Percentiles rank a stretch among this genome's conserved stretches.
These are phyloP conservation scores for Pseudococcus longispinus DNA, from an alignment of 2,888 invertebrate species.

Conservation along the genomic window DNA sequence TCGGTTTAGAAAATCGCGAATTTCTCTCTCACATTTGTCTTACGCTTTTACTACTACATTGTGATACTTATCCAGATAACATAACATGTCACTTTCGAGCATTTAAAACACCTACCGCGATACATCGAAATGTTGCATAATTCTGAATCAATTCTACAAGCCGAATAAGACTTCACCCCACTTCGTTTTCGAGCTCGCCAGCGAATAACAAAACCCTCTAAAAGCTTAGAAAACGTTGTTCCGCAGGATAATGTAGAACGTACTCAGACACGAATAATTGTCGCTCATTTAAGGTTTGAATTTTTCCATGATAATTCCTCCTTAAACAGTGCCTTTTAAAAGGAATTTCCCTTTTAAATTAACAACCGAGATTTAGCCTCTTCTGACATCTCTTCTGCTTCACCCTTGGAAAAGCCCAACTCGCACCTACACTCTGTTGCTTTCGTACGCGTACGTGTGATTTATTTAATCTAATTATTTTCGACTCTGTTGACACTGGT, in stretches of 20 bases:
- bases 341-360: slow-evolving; percentile 31
- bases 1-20: no score
- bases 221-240: slow-evolving; percentile 16
- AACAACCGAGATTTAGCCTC: slow-evolving; percentile 24
- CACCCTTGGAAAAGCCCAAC: not conserved
- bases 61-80: not conserved
- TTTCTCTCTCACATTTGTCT: not conserved
- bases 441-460: not conserved
- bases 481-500: not conserved
- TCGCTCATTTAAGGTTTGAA: slow-evolving; percentile 26
- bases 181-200: not conserved
- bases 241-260: slow-evolving; percentile 7
- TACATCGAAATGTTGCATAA: not conserved
- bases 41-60: not conserved
- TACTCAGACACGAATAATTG: slow-evolving; percentile 19
- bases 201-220: not conserved
- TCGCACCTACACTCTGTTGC: not conserved
- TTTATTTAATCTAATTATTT: slow-evolving; percentile 31
- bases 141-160: not conserved
- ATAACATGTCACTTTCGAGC: not conserved
- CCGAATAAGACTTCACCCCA: not conserved
- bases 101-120: not conserved
- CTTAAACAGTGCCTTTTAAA: slow-evolving; percentile 7
- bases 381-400: not conserved
- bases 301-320: slow-evolving; percentile 23